phyloP scores from a whole-genome alignment of 2,888 invertebrate genomes.

The Sturmia bella region DNA sequence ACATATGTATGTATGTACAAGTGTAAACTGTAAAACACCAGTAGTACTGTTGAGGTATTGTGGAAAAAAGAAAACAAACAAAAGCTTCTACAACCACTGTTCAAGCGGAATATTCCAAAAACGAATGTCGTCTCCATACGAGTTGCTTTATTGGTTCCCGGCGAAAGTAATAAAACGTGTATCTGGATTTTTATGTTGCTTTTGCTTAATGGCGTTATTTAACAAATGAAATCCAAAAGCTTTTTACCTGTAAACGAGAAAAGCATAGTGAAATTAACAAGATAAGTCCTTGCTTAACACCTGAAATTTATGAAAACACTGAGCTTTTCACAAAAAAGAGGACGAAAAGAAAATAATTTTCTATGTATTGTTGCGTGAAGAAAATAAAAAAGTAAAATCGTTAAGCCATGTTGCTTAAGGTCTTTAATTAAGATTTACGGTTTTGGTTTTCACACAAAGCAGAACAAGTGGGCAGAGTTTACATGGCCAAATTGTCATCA shows the following conservation, averaged over 20 bases:
- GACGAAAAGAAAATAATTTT: constrained; percentile 42
- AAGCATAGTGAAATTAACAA: constrained; percentile 26
- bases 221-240: constrained; percentile 60
- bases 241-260: constrained; percentile 30
- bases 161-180: constrained; percentile 68
- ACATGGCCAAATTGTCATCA: constrained; percentile 12
- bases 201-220: constrained; percentile 51
- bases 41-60: too few relatives aligned
- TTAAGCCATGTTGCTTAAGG: constrained; percentile 10
- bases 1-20: too few relatives aligned
- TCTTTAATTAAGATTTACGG: constrained; percentile 63
- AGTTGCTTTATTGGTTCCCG: constrained; percentile 52
- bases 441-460: background rate
- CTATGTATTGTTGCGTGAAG: constrained; percentile 10
- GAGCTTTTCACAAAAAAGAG: constrained; percentile 40
- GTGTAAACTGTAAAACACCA: too few relatives aligned
- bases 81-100: constrained; percentile 21
- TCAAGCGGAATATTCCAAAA: constrained; percentile 28
- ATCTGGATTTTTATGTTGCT: constrained; percentile 43
- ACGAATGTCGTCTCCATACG: constrained; percentile 33
- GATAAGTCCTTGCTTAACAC: constrained; percentile 57
- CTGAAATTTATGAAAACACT: constrained; percentile 42
- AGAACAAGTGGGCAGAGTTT: background rate
- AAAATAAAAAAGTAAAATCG: constrained; percentile 24
- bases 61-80: too few relatives aligned